These are phyloP conservation scores for Sinocyclocheilus anshuiensis DNA, from an alignment of 2,113 vertebrate species.

Conservation along the genomic window DNA sequence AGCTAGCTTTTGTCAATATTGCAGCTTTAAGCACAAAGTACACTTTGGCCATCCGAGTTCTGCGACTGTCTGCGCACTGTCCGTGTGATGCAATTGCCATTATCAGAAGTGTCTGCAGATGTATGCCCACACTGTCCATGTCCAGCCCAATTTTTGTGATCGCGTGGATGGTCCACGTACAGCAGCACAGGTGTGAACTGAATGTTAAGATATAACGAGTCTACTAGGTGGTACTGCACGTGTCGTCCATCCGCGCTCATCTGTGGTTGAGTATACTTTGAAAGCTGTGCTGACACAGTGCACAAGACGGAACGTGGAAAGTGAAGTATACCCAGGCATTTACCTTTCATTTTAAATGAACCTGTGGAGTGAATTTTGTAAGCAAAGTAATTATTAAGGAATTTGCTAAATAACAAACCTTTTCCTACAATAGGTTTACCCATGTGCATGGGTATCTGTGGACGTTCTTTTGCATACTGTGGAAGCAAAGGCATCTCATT, in stretches of 20 bases:
- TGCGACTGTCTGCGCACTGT: neutral
- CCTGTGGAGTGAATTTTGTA: neutral
- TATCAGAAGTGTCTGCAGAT: neutral
- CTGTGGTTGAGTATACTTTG: no score
- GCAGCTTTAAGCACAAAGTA: neutral
- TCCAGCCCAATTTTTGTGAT: neutral
- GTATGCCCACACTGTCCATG: neutral
- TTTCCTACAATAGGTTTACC: slow-evolving; percentile 85
- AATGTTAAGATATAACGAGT: neutral
- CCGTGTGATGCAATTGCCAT: neutral
- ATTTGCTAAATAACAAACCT: slow-evolving; percentile 78
- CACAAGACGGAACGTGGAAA: neutral
- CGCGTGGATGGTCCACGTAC: accelerated
- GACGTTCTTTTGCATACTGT: slow-evolving; percentile 88
- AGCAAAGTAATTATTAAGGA: neutral
- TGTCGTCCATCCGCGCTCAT: neutral
- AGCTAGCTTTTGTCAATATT: neutral
- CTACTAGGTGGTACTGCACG: neutral
- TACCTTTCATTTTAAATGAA: no score
- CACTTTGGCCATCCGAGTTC: neutral
- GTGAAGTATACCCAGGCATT: neutral
- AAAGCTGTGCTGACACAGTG: no score
- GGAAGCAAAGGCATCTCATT: slow-evolving; percentile 85
- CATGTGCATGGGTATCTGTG: slow-evolving; percentile 80
- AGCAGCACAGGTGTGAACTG: neutral